Evolutionary conservation across 2,113 vertebrate genomes (phyloP).

Genomic region (Ophiodon elongatus): DNA sequence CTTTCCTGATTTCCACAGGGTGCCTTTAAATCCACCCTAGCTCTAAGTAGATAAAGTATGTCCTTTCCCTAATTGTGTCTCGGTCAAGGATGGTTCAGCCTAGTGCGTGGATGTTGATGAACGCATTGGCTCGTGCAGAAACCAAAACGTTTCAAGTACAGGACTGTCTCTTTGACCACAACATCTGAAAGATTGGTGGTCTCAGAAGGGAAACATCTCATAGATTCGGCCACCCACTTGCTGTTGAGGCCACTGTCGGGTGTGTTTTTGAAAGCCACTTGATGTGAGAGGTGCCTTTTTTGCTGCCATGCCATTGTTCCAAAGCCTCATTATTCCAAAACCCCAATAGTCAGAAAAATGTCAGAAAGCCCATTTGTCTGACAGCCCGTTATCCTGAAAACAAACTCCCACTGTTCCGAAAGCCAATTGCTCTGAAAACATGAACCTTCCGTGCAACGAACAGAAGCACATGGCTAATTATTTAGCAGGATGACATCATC

Average conservation of each 20-base stretch:
- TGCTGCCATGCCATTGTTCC: neutral
- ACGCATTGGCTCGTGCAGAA: neutral
- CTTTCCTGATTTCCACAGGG: neutral
- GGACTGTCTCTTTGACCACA: neutral
- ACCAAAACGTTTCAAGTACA: neutral
- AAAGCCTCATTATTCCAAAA: neutral
- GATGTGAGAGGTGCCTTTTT: neutral
- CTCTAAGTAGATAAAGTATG: neutral
- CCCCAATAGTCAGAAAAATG: neutral
- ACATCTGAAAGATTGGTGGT: neutral
- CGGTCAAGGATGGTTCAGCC: neutral
- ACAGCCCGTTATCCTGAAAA: neutral
- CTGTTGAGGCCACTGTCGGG: neutral
- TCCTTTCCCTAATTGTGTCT: neutral
- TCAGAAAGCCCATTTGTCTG: neutral
- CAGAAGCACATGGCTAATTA: neutral
- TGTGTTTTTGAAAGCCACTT: too few species aligned
- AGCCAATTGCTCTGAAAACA: neutral
- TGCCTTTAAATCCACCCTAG: neutral
- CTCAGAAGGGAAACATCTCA: neutral
- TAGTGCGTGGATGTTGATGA: neutral
- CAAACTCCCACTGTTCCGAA: neutral
- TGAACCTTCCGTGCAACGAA: neutral
- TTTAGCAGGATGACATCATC: neutral
- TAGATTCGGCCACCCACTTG: neutral